Conservation (phyloP, 2,113 vertebrate species). For the Scytalopus superciliaris region DNA sequence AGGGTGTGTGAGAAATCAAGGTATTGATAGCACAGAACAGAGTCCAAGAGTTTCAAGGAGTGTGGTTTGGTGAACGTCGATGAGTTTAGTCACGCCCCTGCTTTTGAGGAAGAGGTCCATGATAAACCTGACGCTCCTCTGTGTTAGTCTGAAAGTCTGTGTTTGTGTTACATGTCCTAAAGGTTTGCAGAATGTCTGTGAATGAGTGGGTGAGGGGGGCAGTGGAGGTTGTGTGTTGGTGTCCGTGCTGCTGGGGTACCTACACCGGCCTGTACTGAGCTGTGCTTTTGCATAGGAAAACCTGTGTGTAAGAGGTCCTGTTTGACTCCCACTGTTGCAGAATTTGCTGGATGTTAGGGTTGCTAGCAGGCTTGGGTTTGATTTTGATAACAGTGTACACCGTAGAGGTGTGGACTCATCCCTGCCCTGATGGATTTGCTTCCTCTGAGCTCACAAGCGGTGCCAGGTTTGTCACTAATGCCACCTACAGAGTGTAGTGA, state of each 20-base stretch:
- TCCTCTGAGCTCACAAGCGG: fast-evolving
- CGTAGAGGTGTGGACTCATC: background rate
- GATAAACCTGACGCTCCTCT: background rate
- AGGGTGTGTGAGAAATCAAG: background rate
- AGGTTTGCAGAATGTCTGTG: background rate
- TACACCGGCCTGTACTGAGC: background rate
- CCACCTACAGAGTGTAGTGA: background rate
- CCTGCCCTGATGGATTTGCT: background rate
- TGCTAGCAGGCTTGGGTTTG: background rate
- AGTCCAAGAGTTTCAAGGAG: background rate
- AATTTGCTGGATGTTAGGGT: background rate
- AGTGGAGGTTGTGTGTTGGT: background rate
- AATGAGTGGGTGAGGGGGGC: background rate
- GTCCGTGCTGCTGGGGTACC: background rate
- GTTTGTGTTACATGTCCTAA: background rate
- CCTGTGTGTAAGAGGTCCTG: background rate
- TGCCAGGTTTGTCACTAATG: background rate
- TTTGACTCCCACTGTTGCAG: background rate
- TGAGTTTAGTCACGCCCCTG: background rate
- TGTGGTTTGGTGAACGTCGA: background rate
- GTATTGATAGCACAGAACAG: background rate
- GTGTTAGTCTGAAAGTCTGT: background rate
- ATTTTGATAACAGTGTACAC: background rate
- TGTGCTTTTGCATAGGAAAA: background rate
- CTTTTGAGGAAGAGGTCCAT: background rate